A percentile compares a stretch with the other conserved stretches of the same genome.
Evolutionary conservation across 1,140 invertebrate species (phyloP).

Genomic region (Pogonognathellus flavescens): DNA sequence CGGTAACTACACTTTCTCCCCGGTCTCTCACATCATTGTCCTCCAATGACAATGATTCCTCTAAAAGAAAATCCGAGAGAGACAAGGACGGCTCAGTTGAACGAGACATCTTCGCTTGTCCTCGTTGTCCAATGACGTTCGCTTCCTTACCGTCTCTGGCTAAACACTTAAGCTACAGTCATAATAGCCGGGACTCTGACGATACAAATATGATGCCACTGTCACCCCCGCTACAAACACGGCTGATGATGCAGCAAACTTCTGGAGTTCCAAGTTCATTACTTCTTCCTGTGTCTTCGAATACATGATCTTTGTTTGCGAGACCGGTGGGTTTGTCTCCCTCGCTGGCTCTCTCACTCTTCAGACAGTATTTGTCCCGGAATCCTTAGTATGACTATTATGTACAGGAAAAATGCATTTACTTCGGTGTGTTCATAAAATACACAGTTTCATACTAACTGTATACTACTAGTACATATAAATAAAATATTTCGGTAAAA

Average conservation of each 20-base stretch:
- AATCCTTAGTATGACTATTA: neutral
- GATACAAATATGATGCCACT: constrained; percentile 4
- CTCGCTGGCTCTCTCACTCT: constrained; percentile 29
- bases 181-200: neutral
- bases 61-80: neutral
- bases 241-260: constrained; percentile 25
- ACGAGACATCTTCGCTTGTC: constrained; percentile 11
- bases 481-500: neutral
- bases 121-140: constrained; percentile 32
- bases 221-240: neutral
- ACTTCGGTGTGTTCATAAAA: too few relatives aligned
- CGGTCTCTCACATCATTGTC: constrained; percentile 18
- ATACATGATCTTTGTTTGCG: constrained; percentile 35
- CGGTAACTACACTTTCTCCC: constrained; percentile 33
- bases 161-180: constrained; percentile 31
- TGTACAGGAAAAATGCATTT: too few relatives aligned
- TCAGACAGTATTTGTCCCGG: constrained; percentile 28
- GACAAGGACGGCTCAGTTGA: neutral
- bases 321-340: constrained; percentile 13
- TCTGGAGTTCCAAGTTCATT: neutral
- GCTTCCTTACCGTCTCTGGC: neutral
- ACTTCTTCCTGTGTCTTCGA: constrained; percentile 36
- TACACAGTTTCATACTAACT: too few relatives aligned
- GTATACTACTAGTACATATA: too few relatives aligned
- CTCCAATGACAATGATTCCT: neutral